Conservation (phyloP, 2,113 vertebrate genomes). For the Ursus arctos region DNA sequence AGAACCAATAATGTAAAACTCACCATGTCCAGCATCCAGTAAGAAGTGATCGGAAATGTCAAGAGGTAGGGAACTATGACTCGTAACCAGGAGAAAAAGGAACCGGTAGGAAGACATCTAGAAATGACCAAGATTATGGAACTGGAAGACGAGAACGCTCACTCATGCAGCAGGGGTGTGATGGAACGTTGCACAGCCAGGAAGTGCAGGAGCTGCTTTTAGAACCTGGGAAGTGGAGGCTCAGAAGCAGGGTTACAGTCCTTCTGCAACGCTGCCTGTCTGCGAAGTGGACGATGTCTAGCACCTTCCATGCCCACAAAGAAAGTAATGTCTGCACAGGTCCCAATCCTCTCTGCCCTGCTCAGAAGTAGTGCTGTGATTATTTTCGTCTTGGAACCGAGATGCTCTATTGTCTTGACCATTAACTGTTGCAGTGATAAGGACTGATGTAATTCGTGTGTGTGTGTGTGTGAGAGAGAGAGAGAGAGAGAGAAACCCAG, state of each 20-base stretch:
- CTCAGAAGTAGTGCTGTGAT: neutral
- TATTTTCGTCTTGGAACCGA: neutral
- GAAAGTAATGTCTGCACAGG: neutral
- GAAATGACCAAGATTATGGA: neutral
- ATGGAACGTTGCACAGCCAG: rapidly evolving
- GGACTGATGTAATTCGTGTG: neutral
- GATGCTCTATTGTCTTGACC: too few species aligned
- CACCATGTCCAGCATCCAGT: rapidly evolving
- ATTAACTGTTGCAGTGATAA: too few species aligned
- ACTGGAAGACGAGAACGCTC: neutral
- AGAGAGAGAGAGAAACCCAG: neutral
- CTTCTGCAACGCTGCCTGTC: too few species aligned
- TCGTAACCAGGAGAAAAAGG: neutral
- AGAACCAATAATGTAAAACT: neutral
- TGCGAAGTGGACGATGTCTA: rapidly evolving
- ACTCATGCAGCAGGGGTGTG: neutral
- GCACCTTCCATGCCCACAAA: neutral
- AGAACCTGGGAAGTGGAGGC: rapidly evolving
- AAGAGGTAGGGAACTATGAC: neutral
- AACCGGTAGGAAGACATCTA: neutral
- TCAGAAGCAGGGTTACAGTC: rapidly evolving
- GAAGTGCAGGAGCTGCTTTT: rapidly evolving
- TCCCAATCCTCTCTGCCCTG: neutral
- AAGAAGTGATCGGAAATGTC: neutral
- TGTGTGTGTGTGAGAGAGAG: too few species aligned